Base-by-base conservation (phyloP, 2,113 vertebrate species). In the Lates calcarifer region DNA sequence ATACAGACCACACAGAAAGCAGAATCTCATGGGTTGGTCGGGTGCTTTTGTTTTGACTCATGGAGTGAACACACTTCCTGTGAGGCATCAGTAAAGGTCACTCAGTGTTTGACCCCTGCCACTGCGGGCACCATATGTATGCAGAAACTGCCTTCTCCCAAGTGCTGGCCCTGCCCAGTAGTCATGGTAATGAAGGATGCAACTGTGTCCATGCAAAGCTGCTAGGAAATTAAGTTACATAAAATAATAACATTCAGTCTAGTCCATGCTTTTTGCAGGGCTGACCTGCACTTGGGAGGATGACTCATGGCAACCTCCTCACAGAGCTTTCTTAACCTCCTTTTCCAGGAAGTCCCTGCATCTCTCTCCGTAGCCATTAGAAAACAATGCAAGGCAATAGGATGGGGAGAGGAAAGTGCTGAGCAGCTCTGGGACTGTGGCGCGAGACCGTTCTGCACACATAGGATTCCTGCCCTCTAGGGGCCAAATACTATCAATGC, bases 1-100 rank as follows among this genome's bases (percentile, higher is more conserved):
- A 80, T 76, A 89, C 87, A 80, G 83, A 92, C 57, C 79, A 88
- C 87, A 85, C 83, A 82, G 62, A 86, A 88, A 92, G 93, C 90
- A 78, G 84, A 82, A 87, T 81, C 70, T 90, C 83, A 82, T 81
- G 77, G 68, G 81, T 90, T 67, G 83, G 80, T 85, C 28, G 51
- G 81, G 74, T 85, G 77, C 83, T 83, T 86, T 70, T 17, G 53
- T 77, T 75, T 61, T 28, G 61, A 74, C 45, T 87, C 43, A 45
- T 55, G 33, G 77, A 61, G 73, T 26, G 71, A 66, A 75, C 53
- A 51, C 73, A 74, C 79, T 74, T 90, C 78, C 77, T 84, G 87
- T 79, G 71, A 73, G 72, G 65, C 76, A 39, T 81, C 79, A 2
- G 45, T 68, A 45, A 76, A 83, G 45, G 75, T 81, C 62, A 35